phyloP scores from a whole-genome alignment of 2,113 vertebrate species.

The Nannobrachium achirus region DNA sequence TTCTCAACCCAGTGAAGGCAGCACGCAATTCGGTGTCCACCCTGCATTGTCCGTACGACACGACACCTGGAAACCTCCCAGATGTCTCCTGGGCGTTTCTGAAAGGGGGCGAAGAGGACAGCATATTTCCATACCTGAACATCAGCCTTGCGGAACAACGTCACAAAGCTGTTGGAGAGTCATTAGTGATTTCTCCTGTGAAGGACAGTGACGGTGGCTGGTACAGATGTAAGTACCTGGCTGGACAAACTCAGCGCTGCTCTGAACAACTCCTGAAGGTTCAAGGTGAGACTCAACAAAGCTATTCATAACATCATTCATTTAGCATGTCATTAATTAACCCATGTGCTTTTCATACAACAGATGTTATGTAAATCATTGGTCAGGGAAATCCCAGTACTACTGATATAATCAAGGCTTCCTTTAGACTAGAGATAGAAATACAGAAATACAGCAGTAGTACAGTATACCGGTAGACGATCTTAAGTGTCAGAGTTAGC shows the following conservation, averaged over 20 bases:
- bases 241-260: slow-evolving; percentile 39
- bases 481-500: too few species aligned
- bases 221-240: slow-evolving; percentile 53
- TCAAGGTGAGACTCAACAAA: slow-evolving; percentile 55
- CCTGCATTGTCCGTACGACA: slow-evolving; percentile 37
- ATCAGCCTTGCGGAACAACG: not conserved
- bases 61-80: not conserved
- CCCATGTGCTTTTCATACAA: too few species aligned
- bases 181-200: slow-evolving; percentile 28
- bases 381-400: too few species aligned
- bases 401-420: too few species aligned
- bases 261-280: slow-evolving; percentile 36
- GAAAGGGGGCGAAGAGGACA: not conserved
- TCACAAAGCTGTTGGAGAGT: not conserved
- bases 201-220: slow-evolving; percentile 32
- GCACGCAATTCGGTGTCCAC: not conserved
- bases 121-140: not conserved
- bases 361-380: too few species aligned
- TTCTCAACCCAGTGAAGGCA: not conserved
- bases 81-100: slow-evolving; percentile 40
- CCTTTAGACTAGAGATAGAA: too few species aligned
- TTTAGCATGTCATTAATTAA: not conserved
- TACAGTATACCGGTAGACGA: too few species aligned
- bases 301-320: not conserved
- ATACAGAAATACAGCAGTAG: too few species aligned